These are phyloP conservation scores for Neoitamus cyanurus DNA, from an alignment of 2,888 invertebrate genomes.

Conservation along the genomic window DNA sequence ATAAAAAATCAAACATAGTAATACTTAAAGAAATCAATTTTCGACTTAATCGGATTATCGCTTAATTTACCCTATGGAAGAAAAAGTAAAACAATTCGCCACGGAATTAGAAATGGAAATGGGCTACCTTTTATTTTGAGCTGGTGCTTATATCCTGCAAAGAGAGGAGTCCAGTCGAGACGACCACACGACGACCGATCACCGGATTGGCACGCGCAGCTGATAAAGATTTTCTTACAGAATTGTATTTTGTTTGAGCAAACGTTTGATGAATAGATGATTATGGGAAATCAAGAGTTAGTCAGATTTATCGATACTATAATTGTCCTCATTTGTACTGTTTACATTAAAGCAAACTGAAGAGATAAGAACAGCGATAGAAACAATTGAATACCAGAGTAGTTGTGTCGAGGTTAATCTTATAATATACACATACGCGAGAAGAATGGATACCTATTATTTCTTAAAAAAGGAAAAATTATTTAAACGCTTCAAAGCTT, in stretches of 20 bases:
- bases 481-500: conserved; percentile 42
- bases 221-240: background rate
- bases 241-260: conserved; percentile 3
- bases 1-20: background rate
- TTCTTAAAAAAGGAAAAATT: conserved; percentile 46
- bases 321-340: conserved; percentile 23
- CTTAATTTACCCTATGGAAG: conserved; percentile 1
- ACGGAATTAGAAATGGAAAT: conserved; percentile 3
- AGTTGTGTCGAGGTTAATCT: conserved; percentile 28
- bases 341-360: background rate
- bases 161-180: background rate
- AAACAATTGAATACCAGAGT: conserved; percentile 16
- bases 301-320: conserved; percentile 8
- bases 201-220: background rate
- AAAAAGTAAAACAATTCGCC: background rate
- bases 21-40: conserved; percentile 4
- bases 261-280: conserved; percentile 21
- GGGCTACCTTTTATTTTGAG: background rate
- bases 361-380: background rate
- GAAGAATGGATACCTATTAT: conserved; percentile 27
- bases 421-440: conserved; percentile 29
- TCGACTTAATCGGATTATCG: conserved; percentile 29
- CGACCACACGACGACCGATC: background rate
- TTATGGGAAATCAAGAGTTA: conserved; percentile 3
- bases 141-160: background rate